Conservation (phyloP, 2,888 invertebrate species). For the Brenthis daphne region DNA sequence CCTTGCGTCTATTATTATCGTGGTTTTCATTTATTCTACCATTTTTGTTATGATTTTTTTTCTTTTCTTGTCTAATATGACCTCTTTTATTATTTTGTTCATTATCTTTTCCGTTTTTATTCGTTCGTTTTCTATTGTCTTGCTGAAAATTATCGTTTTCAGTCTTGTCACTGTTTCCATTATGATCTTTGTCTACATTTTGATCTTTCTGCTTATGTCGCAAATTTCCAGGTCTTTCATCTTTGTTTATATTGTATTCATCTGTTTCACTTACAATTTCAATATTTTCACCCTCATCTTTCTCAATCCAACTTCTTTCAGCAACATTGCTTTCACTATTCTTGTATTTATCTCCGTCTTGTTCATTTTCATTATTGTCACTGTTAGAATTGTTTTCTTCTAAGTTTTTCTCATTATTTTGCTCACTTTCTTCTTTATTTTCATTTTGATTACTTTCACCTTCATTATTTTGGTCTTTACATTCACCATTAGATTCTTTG, state of each 20-base stretch:
- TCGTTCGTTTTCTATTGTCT: conserved; percentile 1
- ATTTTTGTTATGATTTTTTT: conserved; percentile 2
- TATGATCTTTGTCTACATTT: conserved; percentile 1
- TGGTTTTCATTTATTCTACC: background rate
- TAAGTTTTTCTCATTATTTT: conserved; percentile 6
- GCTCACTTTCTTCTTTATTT: conserved; percentile 10
- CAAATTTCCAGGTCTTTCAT: background rate
- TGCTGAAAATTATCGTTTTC: conserved; percentile 3
- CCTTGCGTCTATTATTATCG: background rate
- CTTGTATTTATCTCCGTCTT: conserved; percentile 9
- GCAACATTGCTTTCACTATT: conserved; percentile 3
- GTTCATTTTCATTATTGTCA: background rate
- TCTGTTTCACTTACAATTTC: background rate
- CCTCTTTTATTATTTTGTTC: background rate
- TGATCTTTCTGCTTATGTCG: background rate
- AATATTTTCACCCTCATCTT: conserved; percentile 7
- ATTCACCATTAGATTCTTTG: background rate
- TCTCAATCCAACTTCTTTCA: conserved; percentile 4
- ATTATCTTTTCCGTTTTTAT: background rate
- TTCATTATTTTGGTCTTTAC: conserved; percentile 13
- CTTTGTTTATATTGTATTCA: conserved; percentile 9
- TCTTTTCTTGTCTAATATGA: conserved; percentile 8
- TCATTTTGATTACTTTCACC: conserved; percentile 13
- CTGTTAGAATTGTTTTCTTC: conserved; percentile 11
- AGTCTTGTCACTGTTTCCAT: background rate